These are phyloP conservation scores for Salvelinus fontinalis DNA, from an alignment of 2,113 vertebrate species.

Conservation along the genomic window DNA sequence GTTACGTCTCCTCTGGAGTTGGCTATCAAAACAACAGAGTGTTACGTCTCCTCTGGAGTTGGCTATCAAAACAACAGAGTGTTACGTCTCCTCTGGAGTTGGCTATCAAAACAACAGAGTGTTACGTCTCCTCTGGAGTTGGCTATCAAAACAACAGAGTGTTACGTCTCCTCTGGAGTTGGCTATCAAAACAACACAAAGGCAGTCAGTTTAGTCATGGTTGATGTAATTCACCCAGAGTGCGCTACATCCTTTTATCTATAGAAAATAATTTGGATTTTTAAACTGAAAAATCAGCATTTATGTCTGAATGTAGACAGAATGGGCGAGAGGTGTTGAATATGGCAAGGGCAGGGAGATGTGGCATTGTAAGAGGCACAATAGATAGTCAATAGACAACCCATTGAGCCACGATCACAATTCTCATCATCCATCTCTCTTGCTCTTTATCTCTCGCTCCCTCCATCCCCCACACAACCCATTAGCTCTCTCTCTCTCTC, in stretches of 20 bases:
- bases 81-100: no score
- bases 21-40: constrained; percentile 19
- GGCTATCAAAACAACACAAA: not conserved
- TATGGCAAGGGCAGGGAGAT: not conserved
- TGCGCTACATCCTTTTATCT: no score
- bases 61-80: not conserved
- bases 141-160: not conserved
- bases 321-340: constrained; percentile 7
- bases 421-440: constrained; percentile 28
- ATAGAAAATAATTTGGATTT: no score
- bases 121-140: not conserved
- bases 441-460: not conserved
- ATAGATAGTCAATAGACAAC: not conserved
- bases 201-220: no score
- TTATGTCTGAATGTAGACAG: not conserved
- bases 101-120: constrained; percentile 19
- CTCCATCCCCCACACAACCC: not conserved
- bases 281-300: no score
- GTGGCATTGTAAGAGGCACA: constrained; percentile 11
- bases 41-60: not conserved
- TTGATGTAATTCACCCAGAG: no score
- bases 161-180: no score
- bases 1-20: no score
- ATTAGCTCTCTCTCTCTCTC: not conserved
- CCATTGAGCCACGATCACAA: not conserved